phyloP scores from a whole-genome alignment of 2,888 invertebrate species.

The Diadegma fenestrale region DNA sequence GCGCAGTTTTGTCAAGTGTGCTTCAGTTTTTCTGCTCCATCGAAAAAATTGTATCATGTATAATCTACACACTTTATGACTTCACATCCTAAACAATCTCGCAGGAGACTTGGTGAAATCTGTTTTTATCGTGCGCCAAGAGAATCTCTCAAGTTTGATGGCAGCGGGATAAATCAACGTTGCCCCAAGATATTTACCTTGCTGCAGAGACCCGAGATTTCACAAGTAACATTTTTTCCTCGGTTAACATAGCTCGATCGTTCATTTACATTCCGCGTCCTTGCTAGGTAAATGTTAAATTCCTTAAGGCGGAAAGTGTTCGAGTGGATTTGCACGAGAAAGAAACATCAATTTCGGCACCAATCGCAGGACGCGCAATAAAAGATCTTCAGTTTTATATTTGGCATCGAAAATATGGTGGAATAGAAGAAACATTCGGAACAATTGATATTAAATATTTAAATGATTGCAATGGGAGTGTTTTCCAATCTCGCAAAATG shows the following conservation, averaged over 20 bases:
- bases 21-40: neutral
- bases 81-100: conserved; percentile 25
- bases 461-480: conserved; percentile 1
- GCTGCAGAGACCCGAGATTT: neutral
- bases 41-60: neutral
- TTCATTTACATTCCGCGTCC: conserved; percentile 14
- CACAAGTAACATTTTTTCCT: conserved; percentile 22
- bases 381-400: neutral
- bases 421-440: conserved; percentile 8
- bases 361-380: conserved; percentile 13
- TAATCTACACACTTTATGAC: neutral
- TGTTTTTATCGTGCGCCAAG: conserved; percentile 5
- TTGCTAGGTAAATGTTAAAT: neutral
- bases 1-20: neutral
- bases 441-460: neutral
- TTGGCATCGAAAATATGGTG: neutral
- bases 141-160: conserved; percentile 18
- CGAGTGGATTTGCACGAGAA: neutral
- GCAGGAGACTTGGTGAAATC: conserved; percentile 18
- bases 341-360: conserved; percentile 12
- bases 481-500: conserved; percentile 9
- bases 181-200: conserved; percentile 16
- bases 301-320: neutral
- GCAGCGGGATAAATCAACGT: conserved; percentile 32
- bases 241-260: neutral